Evolutionary conservation across 2,888 invertebrate genomes (phyloP), one percentile per base, ranked within the genome.

Genomic region (Drosophila algonquin): DNA sequence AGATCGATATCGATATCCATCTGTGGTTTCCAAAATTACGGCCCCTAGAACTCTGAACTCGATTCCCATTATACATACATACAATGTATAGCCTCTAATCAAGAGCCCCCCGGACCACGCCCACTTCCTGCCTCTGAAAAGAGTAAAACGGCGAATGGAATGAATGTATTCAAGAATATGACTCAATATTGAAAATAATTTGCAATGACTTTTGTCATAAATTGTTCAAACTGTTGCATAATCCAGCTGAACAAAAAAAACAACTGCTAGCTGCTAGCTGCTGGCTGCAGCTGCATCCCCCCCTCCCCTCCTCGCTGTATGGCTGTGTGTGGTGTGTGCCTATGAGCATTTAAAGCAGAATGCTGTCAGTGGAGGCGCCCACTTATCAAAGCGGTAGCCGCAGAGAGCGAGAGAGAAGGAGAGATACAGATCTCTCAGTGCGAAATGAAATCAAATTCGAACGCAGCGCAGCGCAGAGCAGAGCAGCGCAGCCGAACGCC

Each of bases 181-280:
- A 86, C 83, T 81, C 81, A 81, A 86, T 80, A 75, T 81, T 80
- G 80, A 76, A 80, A 80, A 82, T 80, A 81, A 86, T 81, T 81
- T 85, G 74, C 85, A 74, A 71, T 73, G 63, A 82, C 64, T 85
- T 83, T 86, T 70, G 81, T 76, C 87, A 86, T 83, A 83, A 83
- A 83, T 83, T 72, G 75, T 72, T 68, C 88, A 82, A 79, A 80
- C 61, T 61, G 63, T 73, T 75, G 76, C 71, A 76, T 76, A 69
- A 74, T 76, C 51, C 60, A 56, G 60, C 64, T 40, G 40, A 60
- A n/a, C n/a, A 55, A 45, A 57, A 44, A 18, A 18, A 18, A 24
- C 4, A 27, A 27, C 21, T 21, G 21, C 21, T 21, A 21, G 21
- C 21, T 21, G 53, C 53, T n/a, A 62, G 76, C 72, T 71, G 74